Conservation (phyloP, 1,140 invertebrate genomes). For the Drosophila repletoides region DNA sequence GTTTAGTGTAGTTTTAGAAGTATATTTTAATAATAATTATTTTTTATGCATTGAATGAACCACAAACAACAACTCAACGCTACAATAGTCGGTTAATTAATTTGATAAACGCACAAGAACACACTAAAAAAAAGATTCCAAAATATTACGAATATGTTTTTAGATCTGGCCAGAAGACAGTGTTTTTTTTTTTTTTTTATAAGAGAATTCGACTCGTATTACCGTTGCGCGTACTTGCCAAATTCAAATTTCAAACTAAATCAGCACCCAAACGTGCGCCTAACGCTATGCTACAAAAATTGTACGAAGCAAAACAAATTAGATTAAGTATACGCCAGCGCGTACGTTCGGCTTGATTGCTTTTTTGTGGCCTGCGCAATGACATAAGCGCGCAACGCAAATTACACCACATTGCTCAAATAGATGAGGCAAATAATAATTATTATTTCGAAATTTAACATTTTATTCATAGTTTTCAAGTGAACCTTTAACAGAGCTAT, state of each 20-base stretch:
- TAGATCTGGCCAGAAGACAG: slow-evolving; percentile 29
- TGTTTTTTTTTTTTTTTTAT: no score
- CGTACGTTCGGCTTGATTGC: slow-evolving; percentile 26
- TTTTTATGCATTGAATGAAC: slow-evolving; percentile 60
- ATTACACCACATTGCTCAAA: not conserved
- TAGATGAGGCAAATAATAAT: not conserved
- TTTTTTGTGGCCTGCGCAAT: slow-evolving; percentile 45
- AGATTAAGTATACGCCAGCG: slow-evolving; percentile 74
- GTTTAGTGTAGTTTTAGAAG: slow-evolving; percentile 34
- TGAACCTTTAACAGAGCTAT: no score
- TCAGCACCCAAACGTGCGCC: slow-evolving; percentile 36
- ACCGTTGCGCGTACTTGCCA: slow-evolving; percentile 57
- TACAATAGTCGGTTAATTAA: slow-evolving; percentile 41
- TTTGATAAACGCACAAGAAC: slow-evolving; percentile 40
- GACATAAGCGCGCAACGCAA: slow-evolving; percentile 60
- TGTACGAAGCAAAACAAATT: slow-evolving; percentile 54
- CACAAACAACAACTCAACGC: slow-evolving; percentile 55
- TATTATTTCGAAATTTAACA: no score
- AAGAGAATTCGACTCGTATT: slow-evolving; percentile 8
- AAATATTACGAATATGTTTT: slow-evolving; percentile 8
- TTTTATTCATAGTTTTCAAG: no score
- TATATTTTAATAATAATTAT: slow-evolving; percentile 19
- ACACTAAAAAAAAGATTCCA: slow-evolving; percentile 34
- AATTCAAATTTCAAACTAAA: slow-evolving; percentile 69
- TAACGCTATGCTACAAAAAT: slow-evolving; percentile 26